Evolutionary conservation across 2,797 vertebrate genomes (phyloP).

Genomic region (Fundulus diaphanus): DNA sequence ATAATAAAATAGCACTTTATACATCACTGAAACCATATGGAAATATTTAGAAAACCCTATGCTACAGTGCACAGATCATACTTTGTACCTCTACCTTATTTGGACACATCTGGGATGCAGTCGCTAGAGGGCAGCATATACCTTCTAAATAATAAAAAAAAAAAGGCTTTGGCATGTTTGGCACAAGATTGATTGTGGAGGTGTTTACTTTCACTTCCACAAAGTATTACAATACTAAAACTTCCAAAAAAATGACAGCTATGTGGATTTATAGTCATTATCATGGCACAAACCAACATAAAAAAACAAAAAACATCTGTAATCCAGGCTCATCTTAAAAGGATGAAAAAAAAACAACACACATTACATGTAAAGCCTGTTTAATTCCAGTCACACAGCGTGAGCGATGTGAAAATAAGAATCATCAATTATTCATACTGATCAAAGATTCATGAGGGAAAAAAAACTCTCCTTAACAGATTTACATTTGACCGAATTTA

Average conservation of each 20-base stretch:
- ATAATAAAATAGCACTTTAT: not conserved
- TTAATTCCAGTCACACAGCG: not conserved
- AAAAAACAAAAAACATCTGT: not conserved
- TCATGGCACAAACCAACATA: not conserved
- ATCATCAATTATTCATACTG: slow-evolving; percentile 2
- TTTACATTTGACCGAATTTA: slow-evolving; percentile 8
- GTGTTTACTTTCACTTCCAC: not conserved
- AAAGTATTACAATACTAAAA: not conserved
- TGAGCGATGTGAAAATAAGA: slow-evolving; percentile 3
- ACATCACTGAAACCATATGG: not conserved
- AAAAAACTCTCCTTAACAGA: slow-evolving; percentile 3
- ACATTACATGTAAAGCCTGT: not conserved
- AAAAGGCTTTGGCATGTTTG: not conserved
- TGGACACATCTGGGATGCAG: not conserved
- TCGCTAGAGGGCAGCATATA: slow-evolving; percentile 72
- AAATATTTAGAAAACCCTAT: not conserved
- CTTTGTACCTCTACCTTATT: not conserved
- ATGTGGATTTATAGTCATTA: not conserved
- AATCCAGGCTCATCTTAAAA: not conserved
- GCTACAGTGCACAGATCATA: not conserved
- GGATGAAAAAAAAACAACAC: not conserved
- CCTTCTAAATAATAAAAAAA: slow-evolving; percentile 25
- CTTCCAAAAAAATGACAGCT: not conserved
- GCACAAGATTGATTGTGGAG: not conserved
- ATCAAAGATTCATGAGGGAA: slow-evolving; percentile 7